phyloP scores from a whole-genome alignment of 2,888 invertebrate species.

The Rhamphomyia laevipes region DNA sequence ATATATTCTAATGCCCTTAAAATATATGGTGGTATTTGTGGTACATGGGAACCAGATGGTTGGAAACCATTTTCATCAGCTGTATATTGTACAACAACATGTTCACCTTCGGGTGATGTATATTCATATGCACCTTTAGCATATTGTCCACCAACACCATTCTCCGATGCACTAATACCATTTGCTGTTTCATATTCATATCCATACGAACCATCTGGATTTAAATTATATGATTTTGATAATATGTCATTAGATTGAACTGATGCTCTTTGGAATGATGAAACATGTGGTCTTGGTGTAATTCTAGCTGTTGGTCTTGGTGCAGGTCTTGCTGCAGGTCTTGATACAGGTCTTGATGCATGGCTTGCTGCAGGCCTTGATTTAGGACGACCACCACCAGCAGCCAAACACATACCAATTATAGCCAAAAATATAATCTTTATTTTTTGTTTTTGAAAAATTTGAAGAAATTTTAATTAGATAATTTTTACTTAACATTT shows the following conservation, averaged over 20 bases:
- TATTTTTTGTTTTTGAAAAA: too few relatives aligned
- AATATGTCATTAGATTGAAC: not conserved
- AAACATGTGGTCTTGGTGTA: too few relatives aligned
- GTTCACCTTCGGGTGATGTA: conserved; percentile 26
- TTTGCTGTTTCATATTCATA: conserved; percentile 22
- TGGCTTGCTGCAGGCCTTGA: too few relatives aligned
- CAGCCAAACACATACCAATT: too few relatives aligned
- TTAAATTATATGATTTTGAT: not conserved
- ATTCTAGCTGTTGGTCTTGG: too few relatives aligned
- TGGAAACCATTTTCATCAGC: conserved; percentile 29
- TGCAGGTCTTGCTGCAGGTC: too few relatives aligned
- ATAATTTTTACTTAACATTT: too few relatives aligned
- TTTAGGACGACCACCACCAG: too few relatives aligned
- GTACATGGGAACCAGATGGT: conserved; percentile 21
- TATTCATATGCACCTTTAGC: conserved; percentile 25
- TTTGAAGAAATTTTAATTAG: too few relatives aligned
- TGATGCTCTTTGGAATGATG: too few relatives aligned
- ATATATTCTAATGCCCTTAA: conserved; percentile 25
- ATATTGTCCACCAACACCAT: conserved; percentile 26
- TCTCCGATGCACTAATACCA: conserved; percentile 17
- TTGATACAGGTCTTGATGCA: too few relatives aligned
- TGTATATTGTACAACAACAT: conserved; percentile 21
- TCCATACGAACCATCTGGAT: conserved; percentile 23
- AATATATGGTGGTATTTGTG: conserved; percentile 27
- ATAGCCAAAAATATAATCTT: too few relatives aligned